Evolutionary conservation across 1,140 invertebrate species (phyloP), one percentile per base, ranked within the genome.

Genomic region (Penaeus chinensis): DNA sequence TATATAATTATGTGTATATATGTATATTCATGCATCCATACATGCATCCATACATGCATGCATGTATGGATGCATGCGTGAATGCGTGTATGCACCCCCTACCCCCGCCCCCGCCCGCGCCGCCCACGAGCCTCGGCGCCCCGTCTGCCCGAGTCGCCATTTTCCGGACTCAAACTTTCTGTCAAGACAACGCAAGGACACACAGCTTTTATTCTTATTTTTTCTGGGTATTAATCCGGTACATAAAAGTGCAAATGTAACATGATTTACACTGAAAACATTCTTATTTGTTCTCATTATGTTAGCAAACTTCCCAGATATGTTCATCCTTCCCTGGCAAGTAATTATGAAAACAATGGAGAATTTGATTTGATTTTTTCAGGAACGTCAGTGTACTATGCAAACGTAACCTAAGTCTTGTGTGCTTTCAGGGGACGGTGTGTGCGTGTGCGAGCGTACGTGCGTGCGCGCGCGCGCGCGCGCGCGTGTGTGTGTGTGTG

Each of bases 221-320:
- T 54, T 54, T 54, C 54, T 54, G 11, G 54, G 54, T 54, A 54
- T 54, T 54, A 54, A 54, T 54, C 54, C 11, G 54, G 54, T 54
- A 54, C 54, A 54, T 54, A 54, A 54, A 54, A 54, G 54, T 37
- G 76, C 84, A 85, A 85, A 85, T 85, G 76, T 80, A 85, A 79
- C 76, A 37, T 47, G 84, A 85, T 85, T 85, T 78, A 79, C 84
- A 85, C 32, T 24, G 84, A 85, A 85, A 85, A 85, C 76, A 85
- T 78, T 8, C 60, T 47, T 84, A 79, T 79, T 86, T 80, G 84
- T 80, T 86, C 54, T 86, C 84, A 86, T 86, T 80, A 86, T 86
- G 84, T 80, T 42, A 22, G 77, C 84, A 86, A 86, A 86, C 84
- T 71, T 32, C 16, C 62, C n/a, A 61, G 79, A 65, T 85, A 66